Evolutionary conservation across 2,113 vertebrate genomes (phyloP), one percentile per base, ranked within the genome.

Genomic region (Acrocephalus arundinaceus): DNA sequence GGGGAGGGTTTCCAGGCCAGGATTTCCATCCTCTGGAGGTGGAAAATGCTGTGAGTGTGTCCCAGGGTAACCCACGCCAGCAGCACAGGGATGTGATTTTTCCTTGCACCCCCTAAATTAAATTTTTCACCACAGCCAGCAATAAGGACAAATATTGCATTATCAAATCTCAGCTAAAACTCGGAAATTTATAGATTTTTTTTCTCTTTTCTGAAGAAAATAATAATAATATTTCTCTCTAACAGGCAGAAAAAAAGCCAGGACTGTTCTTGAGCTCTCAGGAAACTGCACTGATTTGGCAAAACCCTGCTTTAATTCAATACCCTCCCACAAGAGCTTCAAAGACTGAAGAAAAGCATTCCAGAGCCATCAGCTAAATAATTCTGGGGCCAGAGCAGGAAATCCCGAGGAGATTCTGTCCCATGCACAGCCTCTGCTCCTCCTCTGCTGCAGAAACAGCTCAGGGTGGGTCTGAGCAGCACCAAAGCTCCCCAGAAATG

Each of bases 391-490:
- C 22, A 9, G 58, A 37, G 78, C 16, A 76, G 31, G 33, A 24
- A 61, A 14, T 2, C 37, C 19, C 46, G 20, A 45, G 46, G 65
- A 67, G 55, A 12, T 23, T 28, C 77, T 89, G 77, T 7, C 30
- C 58, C 5, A 0, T 4, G 16, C 61, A 7, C 51, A 55, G 19
- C 35, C 24, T 1, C 49, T 46, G 28, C 14, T 28, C 7, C 63
- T 39, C n/a, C 52, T 46, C 22, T n/a, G 52, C 3, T 3, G 19
- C 33, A 13, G 3, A 3, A 15, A 4, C 0, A 5, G 46, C 27
- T 45, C 62, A 23, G 70, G 37, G 8, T 5, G 66, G 45, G 8
- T 25, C 3, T 39, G 66, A 62, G 62, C 46, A 63, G 35, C 61
- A 15, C 37, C 78, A 70, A 1, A 39, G 8, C n/a, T 43, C 48